A percentile compares a stretch with the other conserved stretches of the same genome.
Evolutionary conservation across 1,140 invertebrate species (phyloP).

Genomic region (Patella vulgata): DNA sequence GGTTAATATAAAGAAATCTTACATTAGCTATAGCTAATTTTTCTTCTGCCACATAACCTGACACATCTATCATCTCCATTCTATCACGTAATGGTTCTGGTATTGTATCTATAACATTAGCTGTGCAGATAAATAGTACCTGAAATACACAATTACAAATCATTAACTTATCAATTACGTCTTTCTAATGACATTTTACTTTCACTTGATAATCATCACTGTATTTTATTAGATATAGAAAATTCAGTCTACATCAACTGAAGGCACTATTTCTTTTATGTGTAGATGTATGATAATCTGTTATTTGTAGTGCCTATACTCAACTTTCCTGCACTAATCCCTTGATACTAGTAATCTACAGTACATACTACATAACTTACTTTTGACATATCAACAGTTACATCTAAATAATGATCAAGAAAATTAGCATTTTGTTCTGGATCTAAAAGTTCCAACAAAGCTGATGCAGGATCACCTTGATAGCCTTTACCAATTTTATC

Average conservation of each 20-base stretch:
- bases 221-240: too few species aligned
- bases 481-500: constrained; percentile 84
- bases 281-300: too few species aligned
- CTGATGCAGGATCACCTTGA: constrained; percentile 97
- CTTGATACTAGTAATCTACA: too few species aligned
- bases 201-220: too few species aligned
- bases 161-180: too few species aligned
- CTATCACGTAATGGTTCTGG: constrained; percentile 95
- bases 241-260: too few species aligned
- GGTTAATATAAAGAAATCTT: too few species aligned
- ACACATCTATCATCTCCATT: constrained; percentile 99
- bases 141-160: constrained; percentile 49
- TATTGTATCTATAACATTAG: constrained; percentile 95
- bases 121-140: constrained; percentile 97
- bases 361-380: too few species aligned
- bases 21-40: constrained; percentile 91
- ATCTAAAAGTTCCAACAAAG: constrained; percentile 94
- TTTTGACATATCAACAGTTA: constrained; percentile 95
- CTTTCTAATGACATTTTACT: too few species aligned
- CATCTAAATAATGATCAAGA: constrained; percentile 97
- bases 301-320: too few species aligned
- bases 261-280: too few species aligned
- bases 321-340: too few species aligned
- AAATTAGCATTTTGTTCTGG: constrained; percentile 99
- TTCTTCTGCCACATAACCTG: constrained; percentile 98